phyloP scores from a whole-genome alignment of 2,113 vertebrate genomes.

The Phylloscopus trochiloides region DNA sequence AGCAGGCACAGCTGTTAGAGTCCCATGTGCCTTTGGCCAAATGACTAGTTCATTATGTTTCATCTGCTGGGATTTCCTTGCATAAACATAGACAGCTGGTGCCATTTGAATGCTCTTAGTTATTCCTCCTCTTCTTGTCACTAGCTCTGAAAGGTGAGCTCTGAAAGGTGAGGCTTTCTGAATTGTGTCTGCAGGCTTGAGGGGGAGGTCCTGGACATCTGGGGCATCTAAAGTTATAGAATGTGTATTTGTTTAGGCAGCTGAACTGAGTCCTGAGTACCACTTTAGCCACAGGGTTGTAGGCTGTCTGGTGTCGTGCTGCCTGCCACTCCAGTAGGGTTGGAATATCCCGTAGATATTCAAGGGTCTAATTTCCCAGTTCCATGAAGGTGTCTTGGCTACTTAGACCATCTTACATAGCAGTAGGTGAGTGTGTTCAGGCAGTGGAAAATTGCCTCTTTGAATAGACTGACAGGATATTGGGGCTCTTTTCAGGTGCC shows the following conservation, averaged over 20 bases:
- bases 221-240: background rate
- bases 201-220: background rate
- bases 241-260: background rate
- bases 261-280: background rate
- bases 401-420: background rate
- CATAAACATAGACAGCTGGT: constrained; percentile 38
- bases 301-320: background rate
- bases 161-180: background rate
- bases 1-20: background rate
- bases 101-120: background rate
- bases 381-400: background rate
- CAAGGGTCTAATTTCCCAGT: background rate
- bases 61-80: constrained; percentile 6
- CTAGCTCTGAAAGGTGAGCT: background rate
- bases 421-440: background rate
- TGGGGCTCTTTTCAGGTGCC: background rate
- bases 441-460: background rate
- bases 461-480: background rate
- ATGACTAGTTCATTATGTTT: constrained; percentile 37
- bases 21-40: background rate
- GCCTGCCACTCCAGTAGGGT: background rate
- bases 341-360: accelerated
- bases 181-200: background rate
- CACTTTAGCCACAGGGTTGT: background rate
- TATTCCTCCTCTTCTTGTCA: background rate